Conservation (phyloP, 1,140 invertebrate species). For the Parasteatoda tepidariorum region DNA sequence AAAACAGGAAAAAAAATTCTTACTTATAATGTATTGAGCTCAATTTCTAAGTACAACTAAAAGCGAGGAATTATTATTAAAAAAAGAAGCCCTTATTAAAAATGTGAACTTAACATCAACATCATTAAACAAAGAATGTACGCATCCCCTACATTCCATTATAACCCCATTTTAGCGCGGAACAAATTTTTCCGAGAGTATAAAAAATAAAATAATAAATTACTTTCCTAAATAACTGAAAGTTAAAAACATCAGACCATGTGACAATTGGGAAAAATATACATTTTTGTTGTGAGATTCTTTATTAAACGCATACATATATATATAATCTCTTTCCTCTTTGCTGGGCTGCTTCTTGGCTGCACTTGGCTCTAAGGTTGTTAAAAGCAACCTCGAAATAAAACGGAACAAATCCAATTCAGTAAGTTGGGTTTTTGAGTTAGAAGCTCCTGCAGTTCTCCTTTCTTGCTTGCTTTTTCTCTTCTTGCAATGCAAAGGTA, state of each 20-base stretch:
- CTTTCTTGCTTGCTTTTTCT: neutral
- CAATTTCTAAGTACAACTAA: neutral
- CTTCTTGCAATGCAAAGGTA: constrained; percentile 16
- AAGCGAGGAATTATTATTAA: constrained; percentile 8
- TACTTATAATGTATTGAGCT: neutral
- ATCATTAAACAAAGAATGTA: constrained; percentile 50
- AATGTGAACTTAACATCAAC: constrained; percentile 33
- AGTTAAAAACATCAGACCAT: constrained; percentile 41
- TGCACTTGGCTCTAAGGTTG: constrained; percentile 29
- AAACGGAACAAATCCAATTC: constrained; percentile 56
- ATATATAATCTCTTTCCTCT: constrained; percentile 13
- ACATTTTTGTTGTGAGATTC: constrained; percentile 39
- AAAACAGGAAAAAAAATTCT: neutral
- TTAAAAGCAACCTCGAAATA: constrained; percentile 50
- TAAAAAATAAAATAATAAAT: constrained; percentile 51
- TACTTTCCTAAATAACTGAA: constrained; percentile 35
- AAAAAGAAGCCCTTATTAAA: constrained; percentile 25
- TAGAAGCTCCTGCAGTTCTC: constrained; percentile 26
- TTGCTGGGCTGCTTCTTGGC: neutral
- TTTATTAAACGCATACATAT: constrained; percentile 37
- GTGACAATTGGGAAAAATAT: constrained; percentile 50
- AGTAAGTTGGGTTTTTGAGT: constrained; percentile 50
- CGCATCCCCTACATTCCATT: constrained; percentile 43
- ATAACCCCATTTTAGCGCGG: constrained; percentile 32
- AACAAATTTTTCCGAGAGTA: neutral